phyloP scores from a whole-genome alignment of 2,888 invertebrate species.

The Sarcophaga variegata region DNA sequence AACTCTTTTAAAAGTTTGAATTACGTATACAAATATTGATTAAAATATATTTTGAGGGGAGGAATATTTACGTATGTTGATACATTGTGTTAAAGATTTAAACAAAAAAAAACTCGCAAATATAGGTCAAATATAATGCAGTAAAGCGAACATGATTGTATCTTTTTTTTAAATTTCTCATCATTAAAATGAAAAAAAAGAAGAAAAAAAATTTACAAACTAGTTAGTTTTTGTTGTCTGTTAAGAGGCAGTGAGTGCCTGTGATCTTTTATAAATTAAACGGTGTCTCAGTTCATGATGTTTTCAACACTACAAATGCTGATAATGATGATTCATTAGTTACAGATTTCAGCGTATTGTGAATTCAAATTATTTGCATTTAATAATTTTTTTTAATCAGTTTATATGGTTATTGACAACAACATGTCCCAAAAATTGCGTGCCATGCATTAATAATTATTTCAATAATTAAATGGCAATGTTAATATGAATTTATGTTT shows the following conservation, averaged over 20 bases:
- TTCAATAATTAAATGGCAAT: conserved; percentile 5
- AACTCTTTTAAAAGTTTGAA: too few relatives aligned
- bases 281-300: background rate
- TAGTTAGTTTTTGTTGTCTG: conserved; percentile 7
- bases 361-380: conserved; percentile 21
- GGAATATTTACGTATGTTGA: too few relatives aligned
- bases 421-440: conserved; percentile 31
- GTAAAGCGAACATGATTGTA: background rate
- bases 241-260: background rate
- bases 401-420: background rate
- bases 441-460: conserved; percentile 51
- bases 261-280: background rate
- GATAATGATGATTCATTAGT: conserved; percentile 52
- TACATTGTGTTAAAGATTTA: background rate
- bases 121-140: conserved; percentile 19
- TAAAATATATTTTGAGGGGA: too few relatives aligned
- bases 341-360: conserved; percentile 31
- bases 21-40: too few relatives aligned
- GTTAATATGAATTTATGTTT: background rate
- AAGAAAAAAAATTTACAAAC: background rate
- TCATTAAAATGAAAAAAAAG: conserved; percentile 7
- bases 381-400: conserved; percentile 1
- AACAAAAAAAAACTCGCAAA: background rate
- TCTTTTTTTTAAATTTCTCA: conserved; percentile 16
- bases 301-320: background rate